Percentiles rank a stretch among this genome's conserved stretches.
Evolutionary conservation across 2,888 invertebrate species (phyloP).

Genomic region (Nemapogon koenigi): DNA sequence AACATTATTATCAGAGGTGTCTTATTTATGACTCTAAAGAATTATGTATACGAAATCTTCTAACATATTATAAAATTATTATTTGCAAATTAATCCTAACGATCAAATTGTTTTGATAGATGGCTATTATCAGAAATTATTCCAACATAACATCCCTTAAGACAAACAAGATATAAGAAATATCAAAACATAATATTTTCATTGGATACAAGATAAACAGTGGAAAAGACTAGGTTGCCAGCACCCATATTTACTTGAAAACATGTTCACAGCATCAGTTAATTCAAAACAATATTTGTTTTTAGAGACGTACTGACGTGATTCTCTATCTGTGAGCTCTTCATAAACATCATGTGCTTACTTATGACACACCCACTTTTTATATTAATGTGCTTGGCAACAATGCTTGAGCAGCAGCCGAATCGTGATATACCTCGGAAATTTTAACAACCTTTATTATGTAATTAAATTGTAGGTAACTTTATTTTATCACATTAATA

Average conservation of each 20-base stretch:
- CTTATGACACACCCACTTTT: conserved; percentile 56
- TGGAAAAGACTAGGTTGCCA: conserved; percentile 42
- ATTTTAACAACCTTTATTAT: too few species aligned
- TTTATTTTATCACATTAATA: too few species aligned
- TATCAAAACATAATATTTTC: conserved; percentile 54
- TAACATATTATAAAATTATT: too few species aligned
- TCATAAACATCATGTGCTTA: conserved; percentile 18
- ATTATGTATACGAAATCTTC: too few species aligned
- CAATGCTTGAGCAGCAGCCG: too few species aligned
- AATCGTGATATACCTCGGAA: too few species aligned
- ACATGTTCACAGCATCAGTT: conserved; percentile 28
- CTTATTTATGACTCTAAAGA: too few species aligned
- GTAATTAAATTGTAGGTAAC: too few species aligned
- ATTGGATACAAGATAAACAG: conserved; percentile 55
- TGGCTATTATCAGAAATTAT: too few species aligned
- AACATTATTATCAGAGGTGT: too few species aligned
- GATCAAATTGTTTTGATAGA: too few species aligned
- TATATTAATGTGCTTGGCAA: conserved; percentile 33
- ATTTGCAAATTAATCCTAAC: too few species aligned
- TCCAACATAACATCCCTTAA: conserved; percentile 6
- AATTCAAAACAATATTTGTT: conserved; percentile 49
- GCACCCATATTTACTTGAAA: conserved; percentile 49
- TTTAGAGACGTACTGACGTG: conserved; percentile 39
- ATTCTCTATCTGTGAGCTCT: conserved; percentile 24
- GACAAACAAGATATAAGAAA: conserved; percentile 13